Conservation (phyloP, 2,113 vertebrate species). For the Scatophagus argus region DNA sequence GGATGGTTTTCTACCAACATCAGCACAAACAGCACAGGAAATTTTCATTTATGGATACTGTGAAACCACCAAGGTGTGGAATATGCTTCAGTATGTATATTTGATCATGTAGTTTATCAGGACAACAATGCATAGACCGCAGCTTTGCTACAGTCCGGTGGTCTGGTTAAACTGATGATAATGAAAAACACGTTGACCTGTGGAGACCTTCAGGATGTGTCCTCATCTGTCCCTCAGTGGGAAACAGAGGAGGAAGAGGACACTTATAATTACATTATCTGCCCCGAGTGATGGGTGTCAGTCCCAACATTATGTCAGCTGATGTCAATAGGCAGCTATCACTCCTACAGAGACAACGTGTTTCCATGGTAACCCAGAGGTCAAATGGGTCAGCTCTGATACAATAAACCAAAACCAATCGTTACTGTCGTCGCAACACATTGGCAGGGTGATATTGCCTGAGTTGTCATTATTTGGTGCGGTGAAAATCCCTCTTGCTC, state of each 20-base stretch:
- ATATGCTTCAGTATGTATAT: constrained; percentile 60
- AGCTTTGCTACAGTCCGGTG: background rate
- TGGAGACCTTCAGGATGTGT: constrained; percentile 8
- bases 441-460: constrained; percentile 66
- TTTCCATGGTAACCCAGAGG: constrained; percentile 68
- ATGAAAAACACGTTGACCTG: constrained; percentile 41
- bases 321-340: constrained; percentile 57
- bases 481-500: constrained; percentile 62
- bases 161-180: constrained; percentile 31
- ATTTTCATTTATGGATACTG: constrained; percentile 70
- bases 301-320: constrained; percentile 44
- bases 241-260: constrained; percentile 11
- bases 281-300: constrained; percentile 46
- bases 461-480: constrained; percentile 72
- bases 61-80: constrained; percentile 64
- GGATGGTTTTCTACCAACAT: constrained; percentile 57
- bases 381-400: constrained; percentile 70
- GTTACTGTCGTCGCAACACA: constrained; percentile 58
- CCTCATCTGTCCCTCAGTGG: constrained; percentile 30
- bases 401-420: constrained; percentile 60
- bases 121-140: constrained; percentile 17
- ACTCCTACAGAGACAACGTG: constrained; percentile 43
- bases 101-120: constrained; percentile 51
- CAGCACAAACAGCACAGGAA: constrained; percentile 75
- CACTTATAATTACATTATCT: constrained; percentile 50